phyloP scores from a whole-genome alignment of 2,888 invertebrate genomes.

The Cephus sareptanus region DNA sequence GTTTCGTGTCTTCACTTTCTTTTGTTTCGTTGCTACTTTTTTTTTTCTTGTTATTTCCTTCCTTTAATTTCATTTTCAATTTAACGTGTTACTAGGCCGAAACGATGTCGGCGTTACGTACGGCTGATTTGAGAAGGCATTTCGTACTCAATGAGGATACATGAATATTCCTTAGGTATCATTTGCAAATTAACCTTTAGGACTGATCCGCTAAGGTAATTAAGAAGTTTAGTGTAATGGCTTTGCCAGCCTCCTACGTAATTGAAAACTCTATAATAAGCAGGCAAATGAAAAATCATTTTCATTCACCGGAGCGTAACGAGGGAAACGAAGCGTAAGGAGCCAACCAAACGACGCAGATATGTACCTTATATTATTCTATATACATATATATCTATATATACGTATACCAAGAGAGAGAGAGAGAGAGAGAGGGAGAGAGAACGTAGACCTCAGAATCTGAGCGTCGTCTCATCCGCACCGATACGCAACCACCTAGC shows the following conservation, averaged over 20 bases:
- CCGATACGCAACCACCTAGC: not conserved
- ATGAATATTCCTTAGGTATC: not conserved
- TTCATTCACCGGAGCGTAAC: not conserved
- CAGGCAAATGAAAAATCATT: not conserved
- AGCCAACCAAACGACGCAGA: not conserved
- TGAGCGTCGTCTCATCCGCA: not conserved
- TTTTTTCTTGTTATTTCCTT: not conserved
- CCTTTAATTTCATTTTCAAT: not conserved
- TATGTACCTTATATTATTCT: not conserved
- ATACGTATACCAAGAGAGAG: no score
- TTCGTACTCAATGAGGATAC: not conserved
- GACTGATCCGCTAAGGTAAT: not conserved
- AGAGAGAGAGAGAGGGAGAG: no score
- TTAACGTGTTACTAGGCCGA: not conserved
- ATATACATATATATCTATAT: not conserved
- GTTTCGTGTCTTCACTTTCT: constrained; percentile 13
- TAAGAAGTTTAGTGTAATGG: not conserved
- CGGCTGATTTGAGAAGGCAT: not conserved
- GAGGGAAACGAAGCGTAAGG: not conserved
- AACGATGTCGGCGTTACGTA: not conserved
- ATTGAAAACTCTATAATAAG: not conserved
- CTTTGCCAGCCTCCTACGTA: not conserved
- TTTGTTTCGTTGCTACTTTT: not conserved
- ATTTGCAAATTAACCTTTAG: not conserved
- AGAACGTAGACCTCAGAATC: not conserved